A percentile compares a stretch with the other conserved stretches of the same genome.
Conservation (phyloP, 2,797 vertebrate genomes). For the Sarcoramphus papa region DNA sequence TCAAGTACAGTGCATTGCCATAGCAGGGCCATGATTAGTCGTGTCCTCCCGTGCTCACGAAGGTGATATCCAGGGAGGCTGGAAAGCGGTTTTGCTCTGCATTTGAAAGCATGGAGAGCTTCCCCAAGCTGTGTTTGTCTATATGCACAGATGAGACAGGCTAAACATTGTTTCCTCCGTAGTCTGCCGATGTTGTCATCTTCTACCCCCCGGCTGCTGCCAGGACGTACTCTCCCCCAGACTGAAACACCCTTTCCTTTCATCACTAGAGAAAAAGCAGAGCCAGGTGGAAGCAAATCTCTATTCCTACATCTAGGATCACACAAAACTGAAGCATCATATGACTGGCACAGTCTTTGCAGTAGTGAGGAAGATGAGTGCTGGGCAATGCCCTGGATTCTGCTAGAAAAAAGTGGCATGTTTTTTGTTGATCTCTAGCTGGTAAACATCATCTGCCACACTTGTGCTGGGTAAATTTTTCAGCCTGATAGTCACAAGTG, state of each 20-base stretch:
- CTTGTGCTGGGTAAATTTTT: neutral
- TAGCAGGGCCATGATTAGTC: neutral
- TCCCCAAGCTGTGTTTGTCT: neutral
- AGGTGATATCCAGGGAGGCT: neutral
- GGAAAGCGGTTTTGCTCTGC: neutral
- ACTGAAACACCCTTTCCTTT: neutral
- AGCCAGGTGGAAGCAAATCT: neutral
- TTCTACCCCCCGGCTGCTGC: neutral
- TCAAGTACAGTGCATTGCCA: neutral
- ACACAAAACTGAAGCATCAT: neutral
- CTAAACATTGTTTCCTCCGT: neutral
- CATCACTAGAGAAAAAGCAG: neutral
- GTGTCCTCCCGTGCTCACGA: accelerated
- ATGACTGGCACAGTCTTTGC: accelerated
- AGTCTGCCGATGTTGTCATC: neutral
- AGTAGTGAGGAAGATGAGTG: neutral
- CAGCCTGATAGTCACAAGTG: neutral
- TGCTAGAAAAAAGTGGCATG: neutral
- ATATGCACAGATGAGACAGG: neutral
- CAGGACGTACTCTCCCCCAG: accelerated
- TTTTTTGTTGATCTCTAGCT: neutral
- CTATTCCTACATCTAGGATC: neutral
- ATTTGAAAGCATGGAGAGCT: neutral
- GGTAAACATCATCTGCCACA: neutral
- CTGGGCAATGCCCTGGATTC: neutral